A percentile compares a stretch with the other conserved stretches of the same genome.
Evolutionary conservation across 2,888 invertebrate genomes (phyloP).

Genomic region (Scrobipalpa atriplicella): DNA sequence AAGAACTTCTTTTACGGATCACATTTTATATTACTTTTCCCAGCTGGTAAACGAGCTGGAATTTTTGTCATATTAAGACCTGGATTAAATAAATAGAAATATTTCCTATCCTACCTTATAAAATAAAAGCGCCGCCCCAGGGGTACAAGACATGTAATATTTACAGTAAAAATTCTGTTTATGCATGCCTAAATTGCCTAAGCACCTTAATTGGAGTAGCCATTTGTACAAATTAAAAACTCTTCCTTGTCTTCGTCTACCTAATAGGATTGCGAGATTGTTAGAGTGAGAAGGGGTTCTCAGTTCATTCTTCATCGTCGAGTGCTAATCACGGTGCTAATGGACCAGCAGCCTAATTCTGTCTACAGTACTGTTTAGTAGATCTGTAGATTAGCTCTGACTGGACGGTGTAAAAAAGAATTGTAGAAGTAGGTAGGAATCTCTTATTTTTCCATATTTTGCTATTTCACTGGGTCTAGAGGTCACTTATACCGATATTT

Average conservation of each 20-base stretch:
- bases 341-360: neutral
- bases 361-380: neutral
- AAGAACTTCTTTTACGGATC: no score
- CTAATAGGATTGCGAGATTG: constrained; percentile 22
- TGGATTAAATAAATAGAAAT: neutral
- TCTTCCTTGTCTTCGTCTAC: constrained; percentile 13
- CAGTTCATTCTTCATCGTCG: constrained; percentile 24
- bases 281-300: neutral
- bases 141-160: neutral
- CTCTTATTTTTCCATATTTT: no score
- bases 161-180: neutral
- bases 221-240: constrained; percentile 24
- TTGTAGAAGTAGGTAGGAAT: neutral
- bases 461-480: no score
- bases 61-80: no score
- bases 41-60: no score
- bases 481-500: no score
- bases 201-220: constrained; percentile 22
- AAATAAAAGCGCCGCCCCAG: no score
- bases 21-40: no score
- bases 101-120: neutral
- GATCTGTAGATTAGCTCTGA: neutral
- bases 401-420: neutral
- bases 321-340: constrained; percentile 14
- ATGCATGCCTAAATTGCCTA: neutral